Percentiles rank a stretch among this genome's conserved stretches.
These are phyloP conservation scores for Tachysurus vachellii DNA, from an alignment of 2,113 vertebrate genomes.

Conservation along the genomic window DNA sequence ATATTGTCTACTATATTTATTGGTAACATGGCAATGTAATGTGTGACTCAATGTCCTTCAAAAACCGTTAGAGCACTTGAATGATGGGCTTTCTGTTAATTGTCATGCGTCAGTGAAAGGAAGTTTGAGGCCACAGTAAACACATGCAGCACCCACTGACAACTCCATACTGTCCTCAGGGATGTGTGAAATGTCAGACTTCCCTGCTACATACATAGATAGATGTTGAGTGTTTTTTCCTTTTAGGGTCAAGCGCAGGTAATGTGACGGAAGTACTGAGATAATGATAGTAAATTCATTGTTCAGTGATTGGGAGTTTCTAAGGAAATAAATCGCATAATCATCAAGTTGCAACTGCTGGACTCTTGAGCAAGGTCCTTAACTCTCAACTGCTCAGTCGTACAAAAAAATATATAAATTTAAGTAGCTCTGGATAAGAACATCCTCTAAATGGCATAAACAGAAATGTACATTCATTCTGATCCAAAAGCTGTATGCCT, in stretches of 20 bases:
- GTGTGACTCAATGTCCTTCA: neutral
- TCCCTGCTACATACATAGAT: conserved; percentile 60
- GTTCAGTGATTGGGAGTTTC: neutral
- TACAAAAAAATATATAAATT: no score
- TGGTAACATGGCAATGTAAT: neutral
- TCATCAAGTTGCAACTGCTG: no score
- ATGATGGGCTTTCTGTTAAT: conserved; percentile 24
- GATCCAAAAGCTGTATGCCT: neutral
- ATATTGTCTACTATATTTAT: neutral
- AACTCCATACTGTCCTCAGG: conserved; percentile 53
- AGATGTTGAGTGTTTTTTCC: conserved; percentile 16
- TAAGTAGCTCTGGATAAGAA: no score
- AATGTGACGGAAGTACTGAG: neutral
- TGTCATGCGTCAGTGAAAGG: conserved; percentile 40
- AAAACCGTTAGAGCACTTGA: conserved; percentile 7
- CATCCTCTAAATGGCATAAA: no score
- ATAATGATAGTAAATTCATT: neutral
- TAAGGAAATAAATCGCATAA: no score
- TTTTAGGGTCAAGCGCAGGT: conserved; percentile 6
- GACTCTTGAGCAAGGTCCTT: no score
- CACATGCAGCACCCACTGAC: conserved; percentile 41
- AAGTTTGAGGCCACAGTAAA: conserved; percentile 47
- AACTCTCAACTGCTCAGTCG: no score
- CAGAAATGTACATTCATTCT: neutral
- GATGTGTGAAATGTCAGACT: conserved; percentile 68